Evolutionary conservation across 1,140 invertebrate genomes (phyloP).

Genomic region (Teleogryllus occipitalis): DNA sequence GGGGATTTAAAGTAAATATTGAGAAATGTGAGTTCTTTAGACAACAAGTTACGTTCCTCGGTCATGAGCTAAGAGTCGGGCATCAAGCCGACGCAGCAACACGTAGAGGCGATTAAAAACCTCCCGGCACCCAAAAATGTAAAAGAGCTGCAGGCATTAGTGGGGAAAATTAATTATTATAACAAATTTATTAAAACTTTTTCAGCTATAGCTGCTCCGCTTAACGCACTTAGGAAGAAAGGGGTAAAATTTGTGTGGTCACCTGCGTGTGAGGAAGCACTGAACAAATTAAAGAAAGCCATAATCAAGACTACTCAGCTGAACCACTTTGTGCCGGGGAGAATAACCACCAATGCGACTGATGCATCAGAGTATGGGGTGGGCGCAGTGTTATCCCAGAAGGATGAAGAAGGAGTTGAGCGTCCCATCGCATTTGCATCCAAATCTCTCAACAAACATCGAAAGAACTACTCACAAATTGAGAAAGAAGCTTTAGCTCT

Average conservation of each 20-base stretch:
- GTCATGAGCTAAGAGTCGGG: too few species aligned
- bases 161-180: not conserved
- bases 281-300: not conserved
- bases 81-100: too few species aligned
- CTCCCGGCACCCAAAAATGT: too few species aligned
- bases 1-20: too few species aligned
- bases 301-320: not conserved
- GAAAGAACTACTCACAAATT: constrained; percentile 1
- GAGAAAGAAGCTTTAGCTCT: not conserved
- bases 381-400: not conserved
- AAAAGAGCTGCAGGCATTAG: too few species aligned
- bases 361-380: not conserved
- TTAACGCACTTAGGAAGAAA: not conserved
- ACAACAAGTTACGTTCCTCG: too few species aligned
- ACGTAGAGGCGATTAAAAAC: too few species aligned
- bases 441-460: not conserved
- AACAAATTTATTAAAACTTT: not conserved
- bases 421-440: not conserved
- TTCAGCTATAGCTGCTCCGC: not conserved
- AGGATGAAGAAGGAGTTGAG: not conserved
- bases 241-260: not conserved
- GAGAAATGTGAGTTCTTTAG: too few species aligned
- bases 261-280: not conserved
- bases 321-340: not conserved
- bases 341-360: not conserved